phyloP scores from a whole-genome alignment of 2,113 vertebrate species.

The Barnardius zonarius region DNA sequence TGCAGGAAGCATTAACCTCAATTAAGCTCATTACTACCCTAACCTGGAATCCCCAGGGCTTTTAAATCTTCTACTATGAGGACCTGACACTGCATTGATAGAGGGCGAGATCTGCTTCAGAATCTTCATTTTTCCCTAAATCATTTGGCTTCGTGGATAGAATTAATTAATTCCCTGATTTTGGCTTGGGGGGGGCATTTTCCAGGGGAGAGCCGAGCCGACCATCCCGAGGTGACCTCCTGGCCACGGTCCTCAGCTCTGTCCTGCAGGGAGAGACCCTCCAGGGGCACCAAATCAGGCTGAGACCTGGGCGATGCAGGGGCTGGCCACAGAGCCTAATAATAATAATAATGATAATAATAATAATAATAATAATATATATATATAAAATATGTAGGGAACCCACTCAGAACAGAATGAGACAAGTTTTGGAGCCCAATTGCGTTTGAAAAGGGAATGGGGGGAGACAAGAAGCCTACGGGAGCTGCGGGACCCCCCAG shows the following conservation, averaged over 20 bases:
- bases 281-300: not conserved
- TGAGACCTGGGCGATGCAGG: not conserved
- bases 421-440: not conserved
- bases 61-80: slow-evolving; percentile 74
- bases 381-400: not conserved
- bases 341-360: not conserved
- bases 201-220: not conserved
- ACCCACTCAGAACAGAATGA: not conserved
- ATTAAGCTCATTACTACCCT: slow-evolving; percentile 87
- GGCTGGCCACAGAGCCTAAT: not conserved
- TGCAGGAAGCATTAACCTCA: slow-evolving; percentile 90
- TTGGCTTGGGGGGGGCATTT: not conserved
- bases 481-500: fast-evolving
- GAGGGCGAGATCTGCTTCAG: slow-evolving; percentile 63
- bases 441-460: fast-evolving
- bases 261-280: not conserved
- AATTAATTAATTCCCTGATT: slow-evolving; percentile 55
- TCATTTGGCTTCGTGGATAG: slow-evolving; percentile 1
- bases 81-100: slow-evolving; percentile 69
- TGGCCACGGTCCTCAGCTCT: not conserved
- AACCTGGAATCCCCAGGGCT: slow-evolving; percentile 67
- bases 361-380: not conserved
- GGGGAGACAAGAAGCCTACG: not conserved
- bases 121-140: slow-evolving; percentile 2
- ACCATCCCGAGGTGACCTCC: not conserved